Evolutionary conservation across 2,113 vertebrate species (phyloP), one percentile per base, ranked within the genome.

Genomic region (Pterocles orientalis): DNA sequence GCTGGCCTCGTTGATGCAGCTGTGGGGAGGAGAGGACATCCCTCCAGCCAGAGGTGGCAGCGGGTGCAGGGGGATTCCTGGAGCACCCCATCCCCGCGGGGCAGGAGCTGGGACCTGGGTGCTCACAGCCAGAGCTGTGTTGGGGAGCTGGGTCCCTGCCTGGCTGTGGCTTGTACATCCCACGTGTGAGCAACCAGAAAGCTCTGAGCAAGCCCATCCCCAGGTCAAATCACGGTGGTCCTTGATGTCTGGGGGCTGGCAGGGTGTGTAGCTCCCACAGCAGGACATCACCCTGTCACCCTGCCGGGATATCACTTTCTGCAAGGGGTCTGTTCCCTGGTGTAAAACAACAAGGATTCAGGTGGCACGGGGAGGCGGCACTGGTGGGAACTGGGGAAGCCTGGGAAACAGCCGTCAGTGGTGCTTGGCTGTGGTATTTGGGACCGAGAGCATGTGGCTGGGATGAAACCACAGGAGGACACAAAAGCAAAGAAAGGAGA

Each of bases 231-330:
- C 1, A 0, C 45, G 33, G 17, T 3, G 2, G 60, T 39, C 78
- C 47, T 48, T 0, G 0, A 23, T 29, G 39, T 51, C 8, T 60
- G 47, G 41, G 58, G 79, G 10, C 33, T 43, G 48, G 60, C 65
- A 62, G 70, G 28, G 39, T 26, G 47, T 68, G 53, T 61, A 29
- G 15, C 66, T 64, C 58, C 58, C 51, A 58, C 2, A 5, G 31
- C 3, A 4, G 39, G 58, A 14, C 41, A 31, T 53, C 36, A 18
- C 28, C 28, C 57, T 5, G 2, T 41, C 31, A n/a, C 73, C 47
- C 0, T 0, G 0, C 28, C 0, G 0, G n/a, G 83, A 33, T 79
- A 6, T 29, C 1, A 1, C 51, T 61, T 82, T 80, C 47, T 86
- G 33, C 77, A 14, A 14, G 34, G 18, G 5, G 15, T 50, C 17